Base-by-base conservation (phyloP, 2,113 vertebrate species). In the Polypterus senegalus region DNA sequence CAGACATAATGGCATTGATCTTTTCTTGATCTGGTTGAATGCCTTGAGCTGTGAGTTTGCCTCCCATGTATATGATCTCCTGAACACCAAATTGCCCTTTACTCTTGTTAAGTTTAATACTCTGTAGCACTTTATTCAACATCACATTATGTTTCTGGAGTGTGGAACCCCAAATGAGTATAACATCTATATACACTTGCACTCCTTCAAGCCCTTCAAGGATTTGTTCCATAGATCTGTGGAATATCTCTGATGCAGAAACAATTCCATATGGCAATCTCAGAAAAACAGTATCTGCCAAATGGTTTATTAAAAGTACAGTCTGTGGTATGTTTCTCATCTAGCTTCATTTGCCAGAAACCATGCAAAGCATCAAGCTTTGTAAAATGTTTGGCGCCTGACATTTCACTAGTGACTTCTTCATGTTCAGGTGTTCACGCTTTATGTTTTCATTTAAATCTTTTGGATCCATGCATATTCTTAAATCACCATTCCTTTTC, bases 141-240 rank as follows among this genome's bases (percentile, higher is more conserved):
- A 51, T 51, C 6, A 7, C 49, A 51, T 51, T 51, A 9, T 51
- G 49, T 51, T 51, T 9, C 49, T 51, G 49, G 27, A 27, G 2
- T 27, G 2, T 27, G 2, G 65, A 60, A 7, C 59, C 49, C 49
- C 49, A 51, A 7, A 51, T 52, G 10, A 4, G 7, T 51, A 51
- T 52, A 10, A 8, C 51, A 52, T 52, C 51, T 8, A 4, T 10
- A 52, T 52, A 52, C 7, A 52, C 51, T 52, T 10, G 3, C 7
- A 52, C 51, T 10, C 62, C 65, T 11, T 67, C 59, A 4, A 64
- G 48, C 7, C 51, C 51, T 52, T 52, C 51, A 52, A 4, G 7
- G 51, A 4, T 52, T 3, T 52, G 51, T 10, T 52, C 51, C 51
- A 52, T 52, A 3, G 51, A 3, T 52, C 10, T 52, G 51, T 52